A percentile compares a stretch with the other conserved stretches of the same genome.
Conservation (phyloP, 1,140 invertebrate species). For the Camponotus vicinus region DNA sequence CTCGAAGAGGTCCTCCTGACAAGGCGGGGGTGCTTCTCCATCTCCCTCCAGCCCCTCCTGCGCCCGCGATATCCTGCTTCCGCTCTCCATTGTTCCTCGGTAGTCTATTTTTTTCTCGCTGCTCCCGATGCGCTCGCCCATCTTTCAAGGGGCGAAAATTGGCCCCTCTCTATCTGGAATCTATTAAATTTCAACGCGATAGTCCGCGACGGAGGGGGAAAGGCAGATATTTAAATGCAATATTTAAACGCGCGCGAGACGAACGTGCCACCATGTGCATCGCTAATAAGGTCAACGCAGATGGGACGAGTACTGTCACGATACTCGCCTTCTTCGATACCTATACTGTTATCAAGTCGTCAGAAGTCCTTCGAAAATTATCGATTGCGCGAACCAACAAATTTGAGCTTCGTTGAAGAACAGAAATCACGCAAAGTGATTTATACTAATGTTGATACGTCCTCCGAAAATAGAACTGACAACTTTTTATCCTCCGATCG, state of each 20-base stretch:
- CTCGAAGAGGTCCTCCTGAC: background rate
- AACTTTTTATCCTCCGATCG: background rate
- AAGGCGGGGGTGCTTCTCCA: constrained; percentile 11
- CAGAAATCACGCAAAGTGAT: constrained; percentile 58
- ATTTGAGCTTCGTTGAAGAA: constrained; percentile 62
- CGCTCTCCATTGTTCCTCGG: background rate
- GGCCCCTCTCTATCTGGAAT: constrained; percentile 19
- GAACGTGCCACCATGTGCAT: constrained; percentile 71
- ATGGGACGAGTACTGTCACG: constrained; percentile 68
- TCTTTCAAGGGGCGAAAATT: background rate
- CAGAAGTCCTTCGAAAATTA: constrained; percentile 44
- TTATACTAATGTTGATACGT: constrained; percentile 56
- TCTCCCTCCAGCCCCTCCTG: constrained; percentile 33
- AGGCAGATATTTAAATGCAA: constrained; percentile 30
- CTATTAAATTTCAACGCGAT: constrained; percentile 37
- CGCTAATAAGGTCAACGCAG: constrained; percentile 75
- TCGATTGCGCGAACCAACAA: constrained; percentile 59
- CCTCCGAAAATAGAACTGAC: constrained; percentile 53
- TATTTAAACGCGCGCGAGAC: constrained; percentile 8
- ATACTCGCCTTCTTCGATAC: constrained; percentile 42
- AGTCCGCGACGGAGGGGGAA: too few species aligned
- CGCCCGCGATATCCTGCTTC: constrained; percentile 27
- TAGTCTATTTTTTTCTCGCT: background rate
- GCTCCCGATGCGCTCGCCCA: background rate
- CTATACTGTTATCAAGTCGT: constrained; percentile 52